These are phyloP conservation scores for Netelia inedita DNA, from an alignment of 2,888 invertebrate species.

Conservation along the genomic window DNA sequence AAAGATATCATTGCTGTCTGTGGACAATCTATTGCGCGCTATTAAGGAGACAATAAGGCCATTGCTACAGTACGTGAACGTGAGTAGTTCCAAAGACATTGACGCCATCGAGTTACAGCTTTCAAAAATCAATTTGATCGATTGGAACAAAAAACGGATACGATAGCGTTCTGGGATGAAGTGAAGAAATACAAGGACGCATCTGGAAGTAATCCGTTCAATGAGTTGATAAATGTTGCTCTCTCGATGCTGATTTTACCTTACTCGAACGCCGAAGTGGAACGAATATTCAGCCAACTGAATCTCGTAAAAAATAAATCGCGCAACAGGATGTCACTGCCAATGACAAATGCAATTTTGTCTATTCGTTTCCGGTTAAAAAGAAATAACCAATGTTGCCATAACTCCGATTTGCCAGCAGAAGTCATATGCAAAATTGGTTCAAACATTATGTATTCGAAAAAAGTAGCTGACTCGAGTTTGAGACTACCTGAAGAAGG, in stretches of 20 bases:
- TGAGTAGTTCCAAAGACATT: conserved; percentile 1
- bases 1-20: conserved; percentile 52
- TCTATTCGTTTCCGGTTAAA: conserved; percentile 57
- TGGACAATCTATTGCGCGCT: conserved; percentile 3
- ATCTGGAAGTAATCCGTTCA: conserved; percentile 32
- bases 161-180: conserved; percentile 38
- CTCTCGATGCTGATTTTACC: conserved; percentile 64
- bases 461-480: conserved; percentile 2
- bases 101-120: conserved; percentile 40
- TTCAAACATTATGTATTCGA: conserved; percentile 40
- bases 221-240: neutral
- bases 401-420: conserved; percentile 55
- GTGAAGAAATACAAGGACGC: conserved; percentile 23
- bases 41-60: conserved; percentile 1
- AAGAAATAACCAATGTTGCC: conserved; percentile 53
- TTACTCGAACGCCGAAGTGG: conserved; percentile 69
- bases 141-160: conserved; percentile 51
- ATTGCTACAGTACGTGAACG: neutral
- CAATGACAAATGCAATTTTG: too few relatives aligned
- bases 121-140: conserved; percentile 50
- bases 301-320: conserved; percentile 67
- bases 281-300: conserved; percentile 70
- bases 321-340: conserved; percentile 42
- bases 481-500: conserved; percentile 6
- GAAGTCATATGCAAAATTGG: conserved; percentile 45